Evolutionary conservation across 2,113 vertebrate species (phyloP), one percentile per base, ranked within the genome.

Genomic region (Pipra filicauda): DNA sequence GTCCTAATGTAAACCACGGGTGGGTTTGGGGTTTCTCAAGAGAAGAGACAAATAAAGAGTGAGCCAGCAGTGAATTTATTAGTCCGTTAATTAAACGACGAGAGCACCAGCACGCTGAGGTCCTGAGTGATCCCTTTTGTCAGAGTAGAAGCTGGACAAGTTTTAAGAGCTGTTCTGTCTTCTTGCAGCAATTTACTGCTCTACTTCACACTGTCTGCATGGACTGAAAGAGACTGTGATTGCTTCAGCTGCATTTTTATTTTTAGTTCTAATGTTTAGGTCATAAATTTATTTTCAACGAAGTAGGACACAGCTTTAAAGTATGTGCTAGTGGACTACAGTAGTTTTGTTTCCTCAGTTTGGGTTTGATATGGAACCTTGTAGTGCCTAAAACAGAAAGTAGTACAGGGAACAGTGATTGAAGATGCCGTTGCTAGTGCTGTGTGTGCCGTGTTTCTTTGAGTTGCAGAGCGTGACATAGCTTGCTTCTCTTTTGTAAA

Each of bases 121-220:
- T 52, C n/a, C 70, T 8, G 17, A 71, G 87, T 2, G 51, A 23
- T 74, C 48, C 43, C 88, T 72, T 88, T 93, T 77, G 83, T 83
- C 57, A 24, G 46, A 83, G 72, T 17, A 80, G 67, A 46, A 91
- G 66, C 90, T 16, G 72, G 71, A 51, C 78, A 27, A 55, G 35
- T 77, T 91, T 41, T 27, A n/a, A 64, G 72, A 55, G 79, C 85
- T 18, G 67, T 2, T 17, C 84, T 61, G 87, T 24, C 69, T 26
- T 43, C 65, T 73, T 1, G 1, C 57, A 30, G 64, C 92, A 5
- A 86, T 96, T 96, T 90, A 22, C 92, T 94, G 95, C 93, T 96
- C 93, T 67, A 88, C 64, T 96, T 94, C 91, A 66, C 77, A n/a
- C 77, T 33, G 55, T 6, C 86, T 39, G 49, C 30, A 2, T 3